phyloP scores from a whole-genome alignment of 1,140 invertebrate species.

The Cydia amplana region DNA sequence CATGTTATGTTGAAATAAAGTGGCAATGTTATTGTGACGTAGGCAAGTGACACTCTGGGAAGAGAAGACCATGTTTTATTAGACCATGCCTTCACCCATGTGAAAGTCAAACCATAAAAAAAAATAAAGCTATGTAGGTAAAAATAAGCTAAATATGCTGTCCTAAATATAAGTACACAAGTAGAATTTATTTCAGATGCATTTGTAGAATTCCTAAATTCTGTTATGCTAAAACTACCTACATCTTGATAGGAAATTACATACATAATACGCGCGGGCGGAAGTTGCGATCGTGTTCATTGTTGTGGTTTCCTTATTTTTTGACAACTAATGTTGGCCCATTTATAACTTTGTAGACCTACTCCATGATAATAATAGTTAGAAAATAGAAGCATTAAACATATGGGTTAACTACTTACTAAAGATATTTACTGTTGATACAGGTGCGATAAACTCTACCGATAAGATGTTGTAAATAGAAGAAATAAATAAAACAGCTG shows the following conservation, averaged over 20 bases:
- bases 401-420: background rate
- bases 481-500: background rate
- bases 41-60: too few relatives aligned
- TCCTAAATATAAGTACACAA: background rate
- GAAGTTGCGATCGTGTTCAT: background rate
- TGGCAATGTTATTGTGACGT: too few relatives aligned
- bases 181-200: background rate
- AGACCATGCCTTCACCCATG: too few relatives aligned
- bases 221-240: background rate
- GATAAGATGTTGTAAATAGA: background rate
- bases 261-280: background rate
- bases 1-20: too few relatives aligned
- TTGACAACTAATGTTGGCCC: background rate
- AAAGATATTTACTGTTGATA: constrained; percentile 12
- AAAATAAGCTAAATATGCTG: background rate
- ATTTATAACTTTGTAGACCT: background rate
- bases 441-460: background rate
- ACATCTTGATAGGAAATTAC: background rate
- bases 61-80: too few relatives aligned
- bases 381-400: background rate
- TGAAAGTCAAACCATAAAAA: background rate
- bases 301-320: background rate
- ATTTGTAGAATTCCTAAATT: background rate
- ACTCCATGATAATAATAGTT: background rate
- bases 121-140: background rate